A percentile compares a stretch with the other conserved stretches of the same genome.
Conservation (phyloP, 1,140 invertebrate genomes). For the Heliconius congener region DNA sequence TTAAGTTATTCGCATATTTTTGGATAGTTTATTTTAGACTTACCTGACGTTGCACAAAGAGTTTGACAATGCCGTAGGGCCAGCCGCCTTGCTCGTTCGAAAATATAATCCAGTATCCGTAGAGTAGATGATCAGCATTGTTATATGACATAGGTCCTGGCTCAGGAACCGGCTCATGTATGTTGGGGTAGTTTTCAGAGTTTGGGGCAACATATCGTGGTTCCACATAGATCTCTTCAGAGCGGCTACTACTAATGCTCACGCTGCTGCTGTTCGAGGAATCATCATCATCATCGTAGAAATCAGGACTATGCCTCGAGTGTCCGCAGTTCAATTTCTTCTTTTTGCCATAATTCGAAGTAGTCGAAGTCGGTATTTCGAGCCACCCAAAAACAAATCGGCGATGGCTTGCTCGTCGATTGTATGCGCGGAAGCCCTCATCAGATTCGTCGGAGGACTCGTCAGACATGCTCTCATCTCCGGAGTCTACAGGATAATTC, state of each 20-base stretch:
- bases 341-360: not conserved
- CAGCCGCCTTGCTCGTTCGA: not conserved
- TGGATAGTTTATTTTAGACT: not conserved
- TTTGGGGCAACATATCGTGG: not conserved
- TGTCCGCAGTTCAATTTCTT: slow-evolving; percentile 2
- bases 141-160: not conserved
- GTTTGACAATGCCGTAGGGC: slow-evolving; percentile 6
- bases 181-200: slow-evolving; percentile 4
- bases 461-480: not conserved
- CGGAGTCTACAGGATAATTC: not conserved
- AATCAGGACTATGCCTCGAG: not conserved
- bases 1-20: not conserved
- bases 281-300: slow-evolving; percentile 3
- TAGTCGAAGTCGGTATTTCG: not conserved
- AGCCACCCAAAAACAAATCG: slow-evolving; percentile 1
- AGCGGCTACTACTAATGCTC: slow-evolving; percentile 7
- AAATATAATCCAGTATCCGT: slow-evolving; percentile 9
- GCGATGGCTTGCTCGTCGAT: not conserved
- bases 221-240: slow-evolving; percentile 6
- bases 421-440: not conserved
- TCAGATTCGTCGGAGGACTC: not conserved
- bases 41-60: slow-evolving; percentile 1
- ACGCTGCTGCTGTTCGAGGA: slow-evolving; percentile 12
- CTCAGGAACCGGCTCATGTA: not conserved
- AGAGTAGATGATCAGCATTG: not conserved